phyloP scores from a whole-genome alignment of 2,797 vertebrate species.

The Takifugu ocellatus region DNA sequence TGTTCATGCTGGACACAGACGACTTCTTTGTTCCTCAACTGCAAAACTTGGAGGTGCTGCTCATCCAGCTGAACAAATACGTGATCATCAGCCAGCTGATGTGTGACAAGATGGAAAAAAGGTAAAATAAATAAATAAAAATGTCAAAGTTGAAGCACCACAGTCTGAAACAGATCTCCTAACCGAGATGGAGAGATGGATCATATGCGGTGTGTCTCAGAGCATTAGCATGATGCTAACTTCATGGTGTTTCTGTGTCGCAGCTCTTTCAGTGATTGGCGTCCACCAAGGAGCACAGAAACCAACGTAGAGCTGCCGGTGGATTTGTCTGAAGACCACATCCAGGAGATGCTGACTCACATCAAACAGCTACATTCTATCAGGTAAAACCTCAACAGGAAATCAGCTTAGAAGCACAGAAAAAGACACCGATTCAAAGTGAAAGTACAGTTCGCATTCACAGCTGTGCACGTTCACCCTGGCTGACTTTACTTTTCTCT shows the following conservation, averaged over 20 bases:
- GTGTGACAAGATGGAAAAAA: conserved; percentile 54
- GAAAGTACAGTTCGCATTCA: too few relatives aligned
- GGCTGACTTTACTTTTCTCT: not conserved
- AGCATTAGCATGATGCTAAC: not conserved
- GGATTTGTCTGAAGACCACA: conserved; percentile 13
- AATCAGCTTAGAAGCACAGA: not conserved
- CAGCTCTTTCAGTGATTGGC: not conserved
- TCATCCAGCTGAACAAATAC: conserved; percentile 63
- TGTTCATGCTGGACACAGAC: conserved; percentile 59
- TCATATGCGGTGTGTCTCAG: too few relatives aligned
- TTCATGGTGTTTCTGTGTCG: not conserved
- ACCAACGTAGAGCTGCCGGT: not conserved
- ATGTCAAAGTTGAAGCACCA: too few relatives aligned
- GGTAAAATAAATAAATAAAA: conserved; percentile 42
- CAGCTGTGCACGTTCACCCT: too few relatives aligned
- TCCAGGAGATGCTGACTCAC: conserved; percentile 52
- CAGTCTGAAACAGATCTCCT: too few relatives aligned
- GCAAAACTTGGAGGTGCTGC: conserved; percentile 60
- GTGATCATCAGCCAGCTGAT: conserved; percentile 48
- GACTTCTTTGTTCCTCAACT: conserved; percentile 66
- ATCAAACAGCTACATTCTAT: conserved; percentile 53
- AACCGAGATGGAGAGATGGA: too few relatives aligned
- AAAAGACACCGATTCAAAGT: too few relatives aligned
- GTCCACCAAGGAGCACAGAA: not conserved
- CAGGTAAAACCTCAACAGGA: conserved; percentile 51